Evolutionary conservation across 1,140 invertebrate genomes (phyloP).

Genomic region (Thaumetopoea pityocampa): DNA sequence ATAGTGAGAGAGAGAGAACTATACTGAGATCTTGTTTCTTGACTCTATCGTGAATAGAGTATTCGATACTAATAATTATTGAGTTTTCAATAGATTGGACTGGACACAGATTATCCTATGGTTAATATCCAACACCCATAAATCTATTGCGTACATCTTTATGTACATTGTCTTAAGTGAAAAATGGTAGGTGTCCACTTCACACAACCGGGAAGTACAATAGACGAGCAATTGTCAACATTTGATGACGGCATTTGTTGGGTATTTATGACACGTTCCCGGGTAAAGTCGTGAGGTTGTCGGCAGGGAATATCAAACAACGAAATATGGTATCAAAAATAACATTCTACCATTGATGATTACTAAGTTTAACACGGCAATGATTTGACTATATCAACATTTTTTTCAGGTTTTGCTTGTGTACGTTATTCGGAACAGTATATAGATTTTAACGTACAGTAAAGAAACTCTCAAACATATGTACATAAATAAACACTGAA

Average conservation of each 20-base stretch:
- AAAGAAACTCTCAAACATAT: too few relatives aligned
- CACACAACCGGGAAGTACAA: slow-evolving; percentile 34
- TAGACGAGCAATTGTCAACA: slow-evolving; percentile 32
- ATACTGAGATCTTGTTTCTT: too few relatives aligned
- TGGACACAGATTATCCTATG: background rate
- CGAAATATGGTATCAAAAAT: too few relatives aligned
- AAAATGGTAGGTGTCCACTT: slow-evolving; percentile 38
- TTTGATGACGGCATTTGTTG: slow-evolving; percentile 24
- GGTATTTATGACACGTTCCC: slow-evolving; percentile 1
- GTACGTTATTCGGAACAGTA: too few relatives aligned
- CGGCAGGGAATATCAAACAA: background rate
- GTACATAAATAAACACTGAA: too few relatives aligned
- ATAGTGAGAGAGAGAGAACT: too few relatives aligned
- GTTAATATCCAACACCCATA: slow-evolving; percentile 16
- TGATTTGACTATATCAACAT: too few relatives aligned
- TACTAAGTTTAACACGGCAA: too few relatives aligned
- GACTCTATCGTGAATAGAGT: too few relatives aligned
- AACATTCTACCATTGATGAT: too few relatives aligned
- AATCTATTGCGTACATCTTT: slow-evolving; percentile 19
- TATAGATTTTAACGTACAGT: too few relatives aligned
- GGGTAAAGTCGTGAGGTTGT: background rate
- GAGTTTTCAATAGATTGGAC: background rate
- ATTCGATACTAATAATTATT: background rate
- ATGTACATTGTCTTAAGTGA: slow-evolving; percentile 36
- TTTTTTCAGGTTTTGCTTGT: too few relatives aligned